Percentiles rank a stretch among this genome's conserved stretches.
phyloP scores from a whole-genome alignment of 1,140 invertebrate species.

The Zaprionus inermis region DNA sequence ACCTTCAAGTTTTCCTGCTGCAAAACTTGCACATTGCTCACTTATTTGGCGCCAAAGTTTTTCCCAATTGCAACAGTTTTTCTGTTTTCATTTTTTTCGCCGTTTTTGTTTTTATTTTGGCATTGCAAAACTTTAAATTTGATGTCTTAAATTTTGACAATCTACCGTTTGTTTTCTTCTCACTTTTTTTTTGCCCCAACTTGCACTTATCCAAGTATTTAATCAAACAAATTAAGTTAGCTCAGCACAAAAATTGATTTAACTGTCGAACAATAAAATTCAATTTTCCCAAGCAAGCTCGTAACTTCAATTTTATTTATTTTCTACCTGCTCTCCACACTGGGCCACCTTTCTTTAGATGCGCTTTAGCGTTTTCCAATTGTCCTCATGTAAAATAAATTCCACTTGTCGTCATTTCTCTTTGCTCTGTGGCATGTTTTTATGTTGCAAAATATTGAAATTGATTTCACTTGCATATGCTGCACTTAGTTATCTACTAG shows the following conservation, averaged over 20 bases:
- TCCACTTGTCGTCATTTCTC: constrained; percentile 63
- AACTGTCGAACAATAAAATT: constrained; percentile 59
- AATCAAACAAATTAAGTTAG: constrained; percentile 28
- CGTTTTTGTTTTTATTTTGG: constrained; percentile 13
- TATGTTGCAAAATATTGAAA: constrained; percentile 75
- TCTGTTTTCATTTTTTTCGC: neutral
- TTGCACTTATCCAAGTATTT: constrained; percentile 1
- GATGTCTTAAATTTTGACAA: constrained; percentile 65
- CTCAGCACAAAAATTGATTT: constrained; percentile 57
- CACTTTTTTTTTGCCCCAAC: neutral
- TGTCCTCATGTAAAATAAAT: constrained; percentile 64
- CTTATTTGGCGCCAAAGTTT: constrained; percentile 73
- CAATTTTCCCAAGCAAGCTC: constrained; percentile 54
- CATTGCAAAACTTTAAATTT: constrained; percentile 54
- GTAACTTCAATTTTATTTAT: constrained; percentile 22
- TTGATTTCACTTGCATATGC: constrained; percentile 71
- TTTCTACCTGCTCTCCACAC: neutral
- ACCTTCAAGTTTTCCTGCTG: constrained; percentile 27
- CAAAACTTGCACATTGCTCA: constrained; percentile 45
- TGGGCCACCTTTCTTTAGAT: too few relatives aligned
- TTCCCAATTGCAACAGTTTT: constrained; percentile 58
- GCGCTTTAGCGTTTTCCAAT: neutral
- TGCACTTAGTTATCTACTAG: constrained; percentile 35
- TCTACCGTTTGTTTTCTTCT: constrained; percentile 33
- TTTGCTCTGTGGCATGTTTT: constrained; percentile 49